Base-by-base conservation (phyloP, 2,888 invertebrate genomes). In the Cephalotes varians region DNA sequence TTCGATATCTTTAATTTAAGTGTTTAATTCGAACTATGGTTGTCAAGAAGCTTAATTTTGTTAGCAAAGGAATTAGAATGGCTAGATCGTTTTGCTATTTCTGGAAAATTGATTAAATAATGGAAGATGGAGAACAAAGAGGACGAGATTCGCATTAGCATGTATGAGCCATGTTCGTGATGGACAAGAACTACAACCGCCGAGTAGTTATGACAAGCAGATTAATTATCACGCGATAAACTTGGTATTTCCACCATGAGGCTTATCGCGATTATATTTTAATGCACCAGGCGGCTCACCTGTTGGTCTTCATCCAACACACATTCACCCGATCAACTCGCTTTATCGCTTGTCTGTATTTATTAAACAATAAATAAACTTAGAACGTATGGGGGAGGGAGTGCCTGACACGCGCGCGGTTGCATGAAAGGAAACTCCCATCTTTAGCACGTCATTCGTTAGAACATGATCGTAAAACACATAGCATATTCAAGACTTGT, bases 211-310 rank as follows among this genome's bases (percentile, higher is more conserved):
- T 65, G 54, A 67, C 34, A 58, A 49, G 49, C 80, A n/a, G 77
- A 47, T 79, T 34, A 60, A 76, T 44, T 58, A 51, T 25, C 12
- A 15, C 28, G 18, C 51, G 28, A 81, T 81, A 81, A 86, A 74
- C 40, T 54, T 47, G 58, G 54, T 37, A 72, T 72, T 67, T 51
- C 21, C 31, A 47, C 44, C 34, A 21, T 67, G 28, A 49, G 44
- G 1, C 37, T 83, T 71, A 60, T 85, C 81, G 67, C 54, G 62
- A 81, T 86, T 71, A 65, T 73, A 65, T 73, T 84, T 73, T 60
- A 80, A 64, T 54, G 21, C 40, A 44, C 49, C 44, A 34, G 47
- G 12, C n/a, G 21, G 67, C 65, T 60, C 65, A 58, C n/a, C 64
- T 49, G 65, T 64, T 65, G 56, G 56, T 86, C 77, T 18, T 71